phyloP scores from a whole-genome alignment of 2,797 vertebrate genomes.

The Acrocephalus scirpaceus region DNA sequence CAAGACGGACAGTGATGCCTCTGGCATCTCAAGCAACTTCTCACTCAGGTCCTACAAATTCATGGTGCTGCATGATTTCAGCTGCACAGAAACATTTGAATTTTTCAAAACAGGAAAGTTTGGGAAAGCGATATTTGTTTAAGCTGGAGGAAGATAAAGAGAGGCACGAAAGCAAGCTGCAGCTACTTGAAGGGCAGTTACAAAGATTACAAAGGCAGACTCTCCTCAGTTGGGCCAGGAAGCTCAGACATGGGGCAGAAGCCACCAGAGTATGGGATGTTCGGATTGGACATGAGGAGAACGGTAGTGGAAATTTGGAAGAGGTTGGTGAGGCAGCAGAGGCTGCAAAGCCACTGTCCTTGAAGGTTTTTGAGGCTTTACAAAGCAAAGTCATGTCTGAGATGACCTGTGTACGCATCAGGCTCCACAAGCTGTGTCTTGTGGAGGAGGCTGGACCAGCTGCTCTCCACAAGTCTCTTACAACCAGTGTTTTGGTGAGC shows the following conservation, averaged over 20 bases:
- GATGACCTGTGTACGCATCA: rapidly evolving
- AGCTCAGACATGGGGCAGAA: neutral
- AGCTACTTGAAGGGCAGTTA: neutral
- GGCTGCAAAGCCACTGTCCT: neutral
- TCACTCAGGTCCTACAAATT: neutral
- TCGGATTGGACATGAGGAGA: neutral
- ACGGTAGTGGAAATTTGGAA: neutral
- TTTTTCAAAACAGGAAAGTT: neutral
- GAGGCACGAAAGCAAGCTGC: neutral
- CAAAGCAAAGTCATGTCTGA: neutral
- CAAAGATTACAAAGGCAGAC: neutral
- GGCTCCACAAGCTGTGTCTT: rapidly evolving
- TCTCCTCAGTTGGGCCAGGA: neutral
- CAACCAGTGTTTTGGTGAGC: neutral
- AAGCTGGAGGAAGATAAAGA: neutral
- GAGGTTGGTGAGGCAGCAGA: neutral
- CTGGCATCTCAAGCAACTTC: neutral
- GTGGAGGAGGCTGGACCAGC: neutral
- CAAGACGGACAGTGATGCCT: neutral
- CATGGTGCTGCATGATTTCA: neutral
- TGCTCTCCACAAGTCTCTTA: neutral
- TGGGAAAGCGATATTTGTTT: neutral
- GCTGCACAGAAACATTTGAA: neutral
- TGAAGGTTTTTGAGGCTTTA: neutral
- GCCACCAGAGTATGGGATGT: neutral